phyloP scores from a whole-genome alignment of 2,888 invertebrate species.

The Oscheius sp. region DNA sequence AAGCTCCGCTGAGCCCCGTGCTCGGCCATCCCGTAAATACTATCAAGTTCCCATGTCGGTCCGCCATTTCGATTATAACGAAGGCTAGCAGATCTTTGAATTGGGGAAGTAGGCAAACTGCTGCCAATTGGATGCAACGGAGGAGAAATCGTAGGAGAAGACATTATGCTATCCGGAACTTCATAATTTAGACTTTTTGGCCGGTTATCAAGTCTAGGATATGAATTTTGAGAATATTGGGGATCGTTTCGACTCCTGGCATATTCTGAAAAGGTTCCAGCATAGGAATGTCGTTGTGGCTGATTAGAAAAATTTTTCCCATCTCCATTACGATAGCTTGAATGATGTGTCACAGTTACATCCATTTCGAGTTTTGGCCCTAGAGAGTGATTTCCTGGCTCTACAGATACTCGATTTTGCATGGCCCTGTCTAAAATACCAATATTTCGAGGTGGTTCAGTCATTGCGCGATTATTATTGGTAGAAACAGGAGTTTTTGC shows the following conservation, averaged over 20 bases:
- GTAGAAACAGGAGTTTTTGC: background rate
- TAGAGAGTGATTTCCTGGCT: background rate
- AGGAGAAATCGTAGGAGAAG: constrained; percentile 4
- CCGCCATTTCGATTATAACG: background rate
- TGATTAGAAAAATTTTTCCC: background rate
- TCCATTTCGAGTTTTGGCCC: constrained; percentile 21
- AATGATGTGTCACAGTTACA: constrained; percentile 18
- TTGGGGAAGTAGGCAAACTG: constrained; percentile 7
- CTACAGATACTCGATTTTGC: background rate
- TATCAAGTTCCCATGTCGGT: constrained; percentile 19
- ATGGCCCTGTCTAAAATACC: background rate
- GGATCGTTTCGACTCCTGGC: background rate
- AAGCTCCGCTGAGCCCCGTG: background rate
- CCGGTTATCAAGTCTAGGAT: background rate
- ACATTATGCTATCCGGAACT: background rate
- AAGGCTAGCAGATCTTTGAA: background rate
- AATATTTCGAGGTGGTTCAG: background rate
- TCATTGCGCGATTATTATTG: background rate
- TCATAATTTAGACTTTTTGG: background rate
- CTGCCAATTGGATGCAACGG: background rate
- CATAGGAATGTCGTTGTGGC: constrained; percentile 22
- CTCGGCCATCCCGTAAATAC: background rate
- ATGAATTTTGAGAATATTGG: background rate
- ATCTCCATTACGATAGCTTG: constrained; percentile 1
- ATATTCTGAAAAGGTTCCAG: constrained; percentile 20